Evolutionary conservation across 2,888 invertebrate genomes (phyloP).

Genomic region (Incurvaria masculella): DNA sequence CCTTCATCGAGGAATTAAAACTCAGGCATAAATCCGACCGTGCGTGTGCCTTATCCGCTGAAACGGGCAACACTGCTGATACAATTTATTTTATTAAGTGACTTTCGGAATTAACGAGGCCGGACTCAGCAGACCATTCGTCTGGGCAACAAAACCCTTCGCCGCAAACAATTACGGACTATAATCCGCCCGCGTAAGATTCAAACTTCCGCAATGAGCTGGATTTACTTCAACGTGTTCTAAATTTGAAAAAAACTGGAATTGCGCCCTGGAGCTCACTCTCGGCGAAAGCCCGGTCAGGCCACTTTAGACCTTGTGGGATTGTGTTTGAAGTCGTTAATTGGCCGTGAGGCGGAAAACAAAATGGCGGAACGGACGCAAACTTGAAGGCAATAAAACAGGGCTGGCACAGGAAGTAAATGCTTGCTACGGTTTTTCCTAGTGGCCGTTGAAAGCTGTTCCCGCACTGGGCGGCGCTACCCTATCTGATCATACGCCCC

Average conservation of each 20-base stretch:
- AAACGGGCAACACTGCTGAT: not conserved
- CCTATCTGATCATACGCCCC: too few species aligned
- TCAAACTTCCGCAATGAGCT: not conserved
- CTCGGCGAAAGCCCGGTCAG: too few species aligned
- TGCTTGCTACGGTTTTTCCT: too few species aligned
- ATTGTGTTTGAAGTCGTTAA: too few species aligned
- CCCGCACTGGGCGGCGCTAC: too few species aligned
- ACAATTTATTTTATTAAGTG: not conserved
- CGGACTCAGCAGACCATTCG: not conserved
- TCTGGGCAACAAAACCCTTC: not conserved
- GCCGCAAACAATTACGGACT: not conserved
- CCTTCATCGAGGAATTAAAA: not conserved
- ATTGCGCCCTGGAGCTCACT: too few species aligned
- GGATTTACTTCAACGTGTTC: not conserved
- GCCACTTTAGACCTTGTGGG: too few species aligned
- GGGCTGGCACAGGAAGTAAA: too few species aligned
- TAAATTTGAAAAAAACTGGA: not conserved
- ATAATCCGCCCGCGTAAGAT: not conserved
- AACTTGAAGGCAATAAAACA: too few species aligned
- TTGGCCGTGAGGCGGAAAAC: too few species aligned
- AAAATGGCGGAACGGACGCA: too few species aligned
- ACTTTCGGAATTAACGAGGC: not conserved
- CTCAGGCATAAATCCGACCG: not conserved
- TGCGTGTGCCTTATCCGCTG: not conserved
- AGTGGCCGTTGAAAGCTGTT: too few species aligned